These are phyloP conservation scores for Parotocinclus haroldoi DNA, from an alignment of 2,797 vertebrate species.

Conservation along the genomic window DNA sequence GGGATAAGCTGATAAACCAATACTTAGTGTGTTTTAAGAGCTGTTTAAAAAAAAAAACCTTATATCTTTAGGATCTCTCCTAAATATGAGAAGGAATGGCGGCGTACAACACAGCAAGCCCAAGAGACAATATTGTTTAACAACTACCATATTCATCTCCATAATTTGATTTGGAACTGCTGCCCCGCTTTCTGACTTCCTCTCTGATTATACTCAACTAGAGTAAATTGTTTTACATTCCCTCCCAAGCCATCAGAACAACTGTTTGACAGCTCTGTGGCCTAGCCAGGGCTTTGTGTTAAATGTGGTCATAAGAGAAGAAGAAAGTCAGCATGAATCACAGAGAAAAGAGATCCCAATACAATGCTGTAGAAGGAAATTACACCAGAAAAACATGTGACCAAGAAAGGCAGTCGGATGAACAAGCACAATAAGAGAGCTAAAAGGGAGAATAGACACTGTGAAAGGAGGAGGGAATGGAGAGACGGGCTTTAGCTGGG, in stretches of 20 bases:
- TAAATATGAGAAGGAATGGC: not conserved
- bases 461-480: slow-evolving; percentile 59
- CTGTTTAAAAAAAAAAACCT: too few species aligned
- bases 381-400: slow-evolving; percentile 11
- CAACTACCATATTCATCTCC: slow-evolving; percentile 40
- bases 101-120: slow-evolving; percentile 8
- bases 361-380: slow-evolving; percentile 18
- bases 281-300: slow-evolving; percentile 36
- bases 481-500: slow-evolving; percentile 82
- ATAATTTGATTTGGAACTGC: slow-evolving; percentile 46
- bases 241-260: slow-evolving; percentile 34
- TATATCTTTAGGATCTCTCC: too few species aligned
- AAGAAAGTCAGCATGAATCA: slow-evolving; percentile 31
- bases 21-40: too few species aligned
- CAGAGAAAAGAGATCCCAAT: slow-evolving; percentile 34
- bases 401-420: slow-evolving; percentile 28
- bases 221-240: slow-evolving; percentile 32
- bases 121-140: slow-evolving; percentile 33
- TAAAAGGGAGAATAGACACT: slow-evolving; percentile 44
- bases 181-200: slow-evolving; percentile 30
- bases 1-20: too few species aligned
- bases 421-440: slow-evolving; percentile 33
- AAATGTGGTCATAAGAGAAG: slow-evolving; percentile 34
- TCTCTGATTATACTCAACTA: slow-evolving; percentile 31
- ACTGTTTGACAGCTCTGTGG: slow-evolving; percentile 38